phyloP scores from a whole-genome alignment of 2,797 vertebrate genomes.

The Cetoscarus ocellatus region DNA sequence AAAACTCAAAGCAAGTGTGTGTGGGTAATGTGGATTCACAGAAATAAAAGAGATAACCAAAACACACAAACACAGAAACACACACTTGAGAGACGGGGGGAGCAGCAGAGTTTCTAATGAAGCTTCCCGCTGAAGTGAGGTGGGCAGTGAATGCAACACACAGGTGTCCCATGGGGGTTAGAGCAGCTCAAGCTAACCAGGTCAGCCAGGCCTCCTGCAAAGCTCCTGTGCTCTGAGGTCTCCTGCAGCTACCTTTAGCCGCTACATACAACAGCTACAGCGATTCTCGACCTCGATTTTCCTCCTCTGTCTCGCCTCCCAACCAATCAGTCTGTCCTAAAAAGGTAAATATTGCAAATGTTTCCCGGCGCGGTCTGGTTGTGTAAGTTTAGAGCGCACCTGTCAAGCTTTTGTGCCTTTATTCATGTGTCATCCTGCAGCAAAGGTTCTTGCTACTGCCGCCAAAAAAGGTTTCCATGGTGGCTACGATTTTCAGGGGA shows the following conservation, averaged over 20 bases:
- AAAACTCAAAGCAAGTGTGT: slow-evolving; percentile 32
- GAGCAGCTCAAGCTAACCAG: slow-evolving; percentile 46
- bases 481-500: too few relatives aligned
- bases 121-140: slow-evolving; percentile 23
- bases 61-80: slow-evolving; percentile 20
- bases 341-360: neutral
- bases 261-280: slow-evolving; percentile 10
- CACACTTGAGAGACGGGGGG: slow-evolving; percentile 5
- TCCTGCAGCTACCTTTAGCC: slow-evolving; percentile 7
- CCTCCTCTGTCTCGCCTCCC: neutral
- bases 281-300: neutral
- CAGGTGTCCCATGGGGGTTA: slow-evolving; percentile 38
- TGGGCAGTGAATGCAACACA: slow-evolving; percentile 24
- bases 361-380: too few relatives aligned
- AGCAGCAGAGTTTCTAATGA: slow-evolving; percentile 43
- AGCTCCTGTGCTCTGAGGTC: slow-evolving; percentile 14
- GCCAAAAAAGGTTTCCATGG: too few relatives aligned
- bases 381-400: too few relatives aligned
- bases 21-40: slow-evolving; percentile 31
- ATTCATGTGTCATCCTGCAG: neutral
- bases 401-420: too few relatives aligned
- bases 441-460: too few relatives aligned
- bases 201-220: slow-evolving; percentile 44
- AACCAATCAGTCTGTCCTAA: neutral
- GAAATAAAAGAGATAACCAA: slow-evolving; percentile 31